These are phyloP conservation scores for Thalpophila matura DNA, from an alignment of 2,888 invertebrate genomes.

Conservation along the genomic window DNA sequence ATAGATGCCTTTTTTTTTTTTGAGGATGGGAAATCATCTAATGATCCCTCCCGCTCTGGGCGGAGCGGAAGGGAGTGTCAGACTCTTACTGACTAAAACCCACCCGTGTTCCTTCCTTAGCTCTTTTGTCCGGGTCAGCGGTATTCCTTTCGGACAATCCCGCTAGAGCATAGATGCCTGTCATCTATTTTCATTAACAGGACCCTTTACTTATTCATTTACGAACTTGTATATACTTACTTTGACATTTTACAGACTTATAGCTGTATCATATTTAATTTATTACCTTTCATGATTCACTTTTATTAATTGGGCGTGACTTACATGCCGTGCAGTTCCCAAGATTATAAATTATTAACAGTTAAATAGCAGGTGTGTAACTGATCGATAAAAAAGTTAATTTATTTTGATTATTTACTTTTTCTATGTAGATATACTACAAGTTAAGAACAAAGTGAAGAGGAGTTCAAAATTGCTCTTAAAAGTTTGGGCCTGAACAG, in stretches of 20 bases:
- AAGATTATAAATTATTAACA: background rate
- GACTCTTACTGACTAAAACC: too few species aligned
- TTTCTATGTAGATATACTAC: background rate
- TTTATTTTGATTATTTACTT: background rate
- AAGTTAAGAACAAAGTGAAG: constrained; percentile 22
- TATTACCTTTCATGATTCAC: background rate
- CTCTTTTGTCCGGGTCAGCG: too few species aligned
- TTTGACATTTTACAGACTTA: constrained; percentile 1
- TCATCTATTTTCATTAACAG: too few species aligned
- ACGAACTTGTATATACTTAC: background rate
- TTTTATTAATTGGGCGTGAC: background rate
- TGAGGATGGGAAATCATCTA: too few species aligned
- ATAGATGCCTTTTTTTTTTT: too few species aligned
- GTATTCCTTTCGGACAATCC: too few species aligned
- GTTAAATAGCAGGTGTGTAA: background rate
- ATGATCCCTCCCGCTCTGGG: too few species aligned
- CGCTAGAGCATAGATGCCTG: too few species aligned
- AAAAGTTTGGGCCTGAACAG: constrained; percentile 13
- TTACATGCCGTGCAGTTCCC: background rate
- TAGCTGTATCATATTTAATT: background rate
- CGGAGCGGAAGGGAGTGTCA: too few species aligned
- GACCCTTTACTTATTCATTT: background rate
- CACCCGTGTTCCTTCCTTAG: too few species aligned
- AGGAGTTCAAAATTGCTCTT: constrained; percentile 16
- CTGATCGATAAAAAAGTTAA: background rate